Conservation (phyloP, 2,113 vertebrate species). For the Pogonocichla stellata region DNA sequence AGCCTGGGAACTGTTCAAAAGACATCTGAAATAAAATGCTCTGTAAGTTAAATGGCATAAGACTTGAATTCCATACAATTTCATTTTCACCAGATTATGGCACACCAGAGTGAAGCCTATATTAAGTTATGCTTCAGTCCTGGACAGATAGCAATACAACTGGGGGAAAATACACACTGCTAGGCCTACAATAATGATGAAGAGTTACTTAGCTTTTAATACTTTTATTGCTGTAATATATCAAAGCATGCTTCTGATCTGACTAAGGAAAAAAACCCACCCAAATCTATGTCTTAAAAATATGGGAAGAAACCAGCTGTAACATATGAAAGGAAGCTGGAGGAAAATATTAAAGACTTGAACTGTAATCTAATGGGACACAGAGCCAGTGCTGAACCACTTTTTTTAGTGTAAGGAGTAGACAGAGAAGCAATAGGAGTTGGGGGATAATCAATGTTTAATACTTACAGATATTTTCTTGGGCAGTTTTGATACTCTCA, state of each 20-base stretch:
- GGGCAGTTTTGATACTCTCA: not conserved
- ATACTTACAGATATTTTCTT: not conserved
- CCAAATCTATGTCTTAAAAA: not conserved
- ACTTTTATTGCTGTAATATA: not conserved
- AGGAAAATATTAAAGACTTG: not conserved
- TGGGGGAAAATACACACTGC: not conserved
- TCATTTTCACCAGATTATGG: slow-evolving; percentile 17
- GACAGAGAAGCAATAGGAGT: not conserved
- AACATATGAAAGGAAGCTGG: not conserved
- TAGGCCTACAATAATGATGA: not conserved
- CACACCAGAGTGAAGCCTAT: not conserved
- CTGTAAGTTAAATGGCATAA: slow-evolving; percentile 27
- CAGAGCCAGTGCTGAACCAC: not conserved
- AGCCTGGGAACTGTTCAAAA: slow-evolving; percentile 60
- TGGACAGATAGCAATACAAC: not conserved
- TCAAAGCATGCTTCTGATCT: not conserved
- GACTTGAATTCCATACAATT: slow-evolving; percentile 5
- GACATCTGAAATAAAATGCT: slow-evolving; percentile 53
- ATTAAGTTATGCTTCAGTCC: slow-evolving; percentile 16
- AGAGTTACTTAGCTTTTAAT: not conserved
- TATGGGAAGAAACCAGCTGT: not conserved
- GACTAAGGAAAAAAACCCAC: not conserved
- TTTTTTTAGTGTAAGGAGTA: not conserved
- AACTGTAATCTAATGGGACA: not conserved
- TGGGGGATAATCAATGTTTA: not conserved